Evolutionary conservation across 2,888 invertebrate genomes (phyloP), one percentile per base, ranked within the genome.

Genomic region (Parnassius orleans): DNA sequence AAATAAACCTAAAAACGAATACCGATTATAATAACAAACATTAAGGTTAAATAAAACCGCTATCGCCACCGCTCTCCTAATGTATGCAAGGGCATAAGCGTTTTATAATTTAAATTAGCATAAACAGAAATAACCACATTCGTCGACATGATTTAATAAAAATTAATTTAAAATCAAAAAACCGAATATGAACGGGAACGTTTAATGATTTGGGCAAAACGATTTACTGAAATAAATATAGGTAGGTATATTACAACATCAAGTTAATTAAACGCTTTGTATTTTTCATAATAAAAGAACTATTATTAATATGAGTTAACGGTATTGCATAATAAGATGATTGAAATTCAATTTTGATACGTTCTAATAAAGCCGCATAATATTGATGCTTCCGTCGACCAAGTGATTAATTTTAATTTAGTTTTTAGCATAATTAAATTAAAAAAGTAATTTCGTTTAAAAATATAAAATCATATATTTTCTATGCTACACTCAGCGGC

Each of bases 71-170:
- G 56, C 56, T 53, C 24, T 12, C 57, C 11, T 33, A 48, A 47
- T 44, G 7, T 43, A 15, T 43, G 24, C 57, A 15, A 9, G n/a
- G 1, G 5, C 50, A 3, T 24, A 57, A 43, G 11, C 48, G 47
- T 47, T 48, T 57, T 61, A 57, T 62, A 62, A 62, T 62, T 62
- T 62, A 62, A 62, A 62, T 62, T 62, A 62, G 50, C 61, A 62
- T 62, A 62, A 62, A 62, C 61, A 62, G 61, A 62, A 62, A 53
- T 62, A 62, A 62, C 57, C 48, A 53, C 47, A 53, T 57, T 50
- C 57, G 48, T 14, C 57, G 53, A 57, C 53, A 53, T 53, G 53
- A 62, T 62, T 62, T 57, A 57, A 62, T 57, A 57, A 62, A 57
- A 62, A 42, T 19, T 47, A 51, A 60, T 50, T 56, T 61, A 15